Conservation (phyloP, 2,113 vertebrate species). For the Empidonax traillii region DNA sequence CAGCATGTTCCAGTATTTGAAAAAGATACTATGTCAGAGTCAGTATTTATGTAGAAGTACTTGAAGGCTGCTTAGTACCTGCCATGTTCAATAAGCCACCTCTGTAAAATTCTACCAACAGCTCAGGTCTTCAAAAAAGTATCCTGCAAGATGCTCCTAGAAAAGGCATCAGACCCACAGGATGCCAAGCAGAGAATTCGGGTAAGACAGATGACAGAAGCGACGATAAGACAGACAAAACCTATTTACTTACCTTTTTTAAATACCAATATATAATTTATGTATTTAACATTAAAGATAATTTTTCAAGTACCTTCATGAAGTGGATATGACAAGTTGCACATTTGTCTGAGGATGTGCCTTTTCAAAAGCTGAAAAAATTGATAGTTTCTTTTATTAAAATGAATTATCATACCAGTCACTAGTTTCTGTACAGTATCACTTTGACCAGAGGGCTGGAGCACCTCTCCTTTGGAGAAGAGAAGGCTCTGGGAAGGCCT, state of each 20-base stretch:
- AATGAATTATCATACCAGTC: not conserved
- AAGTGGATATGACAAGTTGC: not conserved
- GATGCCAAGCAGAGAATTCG: not conserved
- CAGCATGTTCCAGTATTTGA: not conserved
- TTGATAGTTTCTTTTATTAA: not conserved
- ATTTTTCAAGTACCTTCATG: not conserved
- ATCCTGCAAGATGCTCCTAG: not conserved
- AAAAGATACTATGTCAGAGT: not conserved
- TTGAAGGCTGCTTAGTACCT: not conserved
- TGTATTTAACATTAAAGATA: not conserved
- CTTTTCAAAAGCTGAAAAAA: not conserved
- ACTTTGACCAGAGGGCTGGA: not conserved
- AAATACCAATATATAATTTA: not conserved
- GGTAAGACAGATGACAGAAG: accelerated
- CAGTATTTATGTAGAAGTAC: not conserved
- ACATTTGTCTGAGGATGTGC: not conserved
- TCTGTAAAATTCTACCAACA: not conserved
- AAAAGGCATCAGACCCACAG: not conserved
- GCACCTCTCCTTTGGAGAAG: not conserved
- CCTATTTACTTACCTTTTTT: not conserved
- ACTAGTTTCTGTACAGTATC: not conserved
- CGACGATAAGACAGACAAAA: not conserved
- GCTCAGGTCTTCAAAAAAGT: not conserved
- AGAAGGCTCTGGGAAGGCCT: not conserved
- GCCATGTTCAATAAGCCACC: not conserved